Conservation (phyloP, 1,140 invertebrate genomes). For the Elymnias hypermnestra region DNA sequence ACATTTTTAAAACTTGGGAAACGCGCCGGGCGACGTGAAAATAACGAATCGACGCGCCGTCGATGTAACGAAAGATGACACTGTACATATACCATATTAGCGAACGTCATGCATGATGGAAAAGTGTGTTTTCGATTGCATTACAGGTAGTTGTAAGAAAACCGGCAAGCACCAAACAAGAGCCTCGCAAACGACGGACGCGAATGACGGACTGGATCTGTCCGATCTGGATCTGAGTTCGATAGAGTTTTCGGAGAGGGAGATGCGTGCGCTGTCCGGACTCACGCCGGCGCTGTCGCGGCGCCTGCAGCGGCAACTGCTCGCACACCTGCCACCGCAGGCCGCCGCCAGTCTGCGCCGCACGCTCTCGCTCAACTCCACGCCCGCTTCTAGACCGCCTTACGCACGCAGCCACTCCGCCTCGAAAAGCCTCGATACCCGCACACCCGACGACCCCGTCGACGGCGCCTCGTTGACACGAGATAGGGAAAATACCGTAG, state of each 20-base stretch:
- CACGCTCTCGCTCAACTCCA: conserved; percentile 76
- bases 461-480: too few species aligned
- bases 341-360: conserved; percentile 78
- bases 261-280: conserved; percentile 79
- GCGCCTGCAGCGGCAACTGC: conserved; percentile 79
- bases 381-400: conserved; percentile 14
- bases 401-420: conserved; percentile 7
- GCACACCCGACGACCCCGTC: conserved; percentile 16
- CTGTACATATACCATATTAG: conserved; percentile 62
- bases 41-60: conserved; percentile 8
- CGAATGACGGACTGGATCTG: conserved; percentile 77
- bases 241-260: conserved; percentile 80
- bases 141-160: conserved; percentile 70
- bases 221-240: conserved; percentile 80
- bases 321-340: conserved; percentile 79
- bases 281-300: conserved; percentile 80
- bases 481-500: too few species aligned
- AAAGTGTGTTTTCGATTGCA: conserved; percentile 73
- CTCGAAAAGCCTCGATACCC: conserved; percentile 20
- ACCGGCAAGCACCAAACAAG: conserved; percentile 40
- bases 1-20: too few species aligned
- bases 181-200: conserved; percentile 35
- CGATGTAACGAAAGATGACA: conserved; percentile 22
- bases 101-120: conserved; percentile 74
- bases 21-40: too few species aligned